Evolutionary conservation across 2,888 invertebrate genomes (phyloP).

Genomic region (Carcina quercana): DNA sequence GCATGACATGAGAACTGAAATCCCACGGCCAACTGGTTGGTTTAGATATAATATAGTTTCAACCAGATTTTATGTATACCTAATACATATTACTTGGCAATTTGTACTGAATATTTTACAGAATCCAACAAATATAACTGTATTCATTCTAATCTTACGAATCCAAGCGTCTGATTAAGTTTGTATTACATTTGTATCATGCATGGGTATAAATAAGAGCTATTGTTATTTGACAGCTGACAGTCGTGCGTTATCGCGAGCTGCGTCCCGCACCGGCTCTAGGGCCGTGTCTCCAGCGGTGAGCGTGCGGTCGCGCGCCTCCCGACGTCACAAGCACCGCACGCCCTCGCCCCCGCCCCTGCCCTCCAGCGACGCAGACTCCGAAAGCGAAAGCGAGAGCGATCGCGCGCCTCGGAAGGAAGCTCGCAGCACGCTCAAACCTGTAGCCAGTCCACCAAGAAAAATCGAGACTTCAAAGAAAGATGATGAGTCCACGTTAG

Average conservation of each 20-base stretch:
- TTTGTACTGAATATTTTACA: too few relatives aligned
- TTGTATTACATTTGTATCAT: too few relatives aligned
- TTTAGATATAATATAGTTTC: too few relatives aligned
- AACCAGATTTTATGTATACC: too few relatives aligned
- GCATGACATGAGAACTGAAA: too few relatives aligned
- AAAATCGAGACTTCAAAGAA: background rate
- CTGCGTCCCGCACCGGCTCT: slow-evolving; percentile 75
- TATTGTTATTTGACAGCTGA: slow-evolving; percentile 51
- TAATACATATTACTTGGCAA: too few relatives aligned
- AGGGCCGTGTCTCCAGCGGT: slow-evolving; percentile 80
- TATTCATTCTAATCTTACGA: too few relatives aligned
- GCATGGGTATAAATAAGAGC: too few relatives aligned
- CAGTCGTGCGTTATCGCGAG: slow-evolving; percentile 57
- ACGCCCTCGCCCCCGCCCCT: slow-evolving; percentile 57
- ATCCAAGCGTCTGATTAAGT: too few relatives aligned
- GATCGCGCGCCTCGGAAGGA: slow-evolving; percentile 25
- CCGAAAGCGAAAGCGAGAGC: slow-evolving; percentile 66
- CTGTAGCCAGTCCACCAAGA: background rate
- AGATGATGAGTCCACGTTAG: slow-evolving; percentile 44
- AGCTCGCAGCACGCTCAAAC: too few relatives aligned
- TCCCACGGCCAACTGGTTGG: too few relatives aligned
- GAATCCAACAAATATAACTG: too few relatives aligned
- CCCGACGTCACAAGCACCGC: slow-evolving; percentile 63
- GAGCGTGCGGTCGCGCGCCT: slow-evolving; percentile 81
- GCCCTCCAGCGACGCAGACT: slow-evolving; percentile 76